Evolutionary conservation across 2,797 vertebrate species (phyloP), one percentile per base, ranked within the genome.

Genomic region (Paramormyrops hopkinsi): DNA sequence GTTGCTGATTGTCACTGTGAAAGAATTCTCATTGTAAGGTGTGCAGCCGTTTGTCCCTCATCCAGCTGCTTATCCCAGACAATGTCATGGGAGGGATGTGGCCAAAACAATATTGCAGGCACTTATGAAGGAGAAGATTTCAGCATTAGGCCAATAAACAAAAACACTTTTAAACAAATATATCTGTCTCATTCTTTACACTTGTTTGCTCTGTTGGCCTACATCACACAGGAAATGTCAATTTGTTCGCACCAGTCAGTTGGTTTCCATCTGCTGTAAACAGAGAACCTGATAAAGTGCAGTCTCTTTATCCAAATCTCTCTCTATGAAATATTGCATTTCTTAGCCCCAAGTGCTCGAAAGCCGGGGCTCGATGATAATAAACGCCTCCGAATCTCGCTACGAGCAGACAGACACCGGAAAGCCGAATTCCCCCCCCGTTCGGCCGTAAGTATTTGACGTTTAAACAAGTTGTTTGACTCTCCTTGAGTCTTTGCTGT

Each of bases 261-360:
- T 95, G 92, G 89, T 93, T 95, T 93, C 93, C 94, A 94, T 95
- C 92, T 91, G 94, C 93, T 91, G 92, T 93, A 92, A 93, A 95
- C 93, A 94, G 88, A 87, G 91, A 91, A 88, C 87, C 93, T 92
- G 85, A 44, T 46, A 92, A 95, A 94, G 93, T 92, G 92, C 93
- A 90, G 92, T 88, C 93, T 94, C 94, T 95, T 95, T 92, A 92
- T 94, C 95, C 96, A 94, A 96, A 96, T 95, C 95, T 95, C 93
- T 93, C 94, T 93, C 93, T 91, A 92, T 95, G 93, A 96, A 95
- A 95, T 95, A 95, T 94, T 93, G 95, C 91, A 94, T 93, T 90
- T 92, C 93, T 92, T 83, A 90, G 88, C 88, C 73, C 88, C 69
- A 89, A 79, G 51, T 87, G 89, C 89, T 88, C 37, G 69, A 89